Base-by-base conservation (phyloP, 2,888 invertebrate species). In the Agelastica alni region DNA sequence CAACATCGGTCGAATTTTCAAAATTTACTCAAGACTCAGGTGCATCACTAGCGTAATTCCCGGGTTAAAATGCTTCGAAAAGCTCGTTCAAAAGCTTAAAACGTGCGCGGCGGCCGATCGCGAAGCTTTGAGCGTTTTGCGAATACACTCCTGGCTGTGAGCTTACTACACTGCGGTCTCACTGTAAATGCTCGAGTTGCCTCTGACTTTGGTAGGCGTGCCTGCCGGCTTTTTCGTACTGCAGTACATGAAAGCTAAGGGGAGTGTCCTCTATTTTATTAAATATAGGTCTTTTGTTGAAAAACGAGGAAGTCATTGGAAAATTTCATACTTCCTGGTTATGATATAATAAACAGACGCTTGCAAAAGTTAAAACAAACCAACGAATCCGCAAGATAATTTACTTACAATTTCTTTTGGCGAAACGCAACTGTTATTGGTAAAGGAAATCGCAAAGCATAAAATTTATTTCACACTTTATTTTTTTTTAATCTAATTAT, bases 31-130 rank as follows among this genome's bases (percentile, higher is more conserved):
- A 22, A 39, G 44, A 46, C 32, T 52, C 32, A 30, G 42, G 31
- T 52, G 48, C 52, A 48, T 36, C 51, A 59, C 69, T 64, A 64
- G 63, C 68, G 65, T 63, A 67, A 65, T 65, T 65, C 67, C 66
- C 68, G 69, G 68, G 64, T 64, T 56, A 64, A 64, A 63, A 18
- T 57, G 58, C 6, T 39, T 39, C 60, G 51, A 62, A 68, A 62
- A 67, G 66, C 62, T 63, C 55, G 18, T 52, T 56, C 58, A 52
- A 65, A 60, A 56, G 62, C 66, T 65, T 63, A 58, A 60, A 61
- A 64, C 63, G 64, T 65, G 66, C 69, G 69, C 70, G 65, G 1
- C 32, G 30, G 5, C 20, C 16, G 44, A 17, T 44, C 31, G 17
- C 39, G 44, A 46, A 36, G 17, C 32, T 39, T 31, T 39, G 42